Evolutionary conservation across 2,797 vertebrate species (phyloP).

Genomic region (Cyprinella venusta): DNA sequence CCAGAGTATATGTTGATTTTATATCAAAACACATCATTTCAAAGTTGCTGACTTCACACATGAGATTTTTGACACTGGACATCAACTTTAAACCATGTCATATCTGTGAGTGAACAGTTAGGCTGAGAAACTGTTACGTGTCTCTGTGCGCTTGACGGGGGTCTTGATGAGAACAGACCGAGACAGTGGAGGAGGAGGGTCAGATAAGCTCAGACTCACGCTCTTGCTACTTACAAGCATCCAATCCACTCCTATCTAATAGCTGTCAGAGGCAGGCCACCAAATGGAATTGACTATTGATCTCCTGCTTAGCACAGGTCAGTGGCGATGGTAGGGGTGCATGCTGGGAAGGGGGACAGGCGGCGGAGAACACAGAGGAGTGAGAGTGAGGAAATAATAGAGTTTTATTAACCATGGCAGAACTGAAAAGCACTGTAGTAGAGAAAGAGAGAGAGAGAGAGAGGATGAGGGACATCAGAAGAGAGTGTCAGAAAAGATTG

Average conservation of each 20-base stretch:
- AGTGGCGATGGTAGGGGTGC: constrained; percentile 67
- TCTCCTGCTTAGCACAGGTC: constrained; percentile 78
- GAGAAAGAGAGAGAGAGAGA: constrained; percentile 1
- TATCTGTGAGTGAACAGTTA: constrained; percentile 36
- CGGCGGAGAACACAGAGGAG: constrained; percentile 38
- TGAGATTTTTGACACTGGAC: neutral
- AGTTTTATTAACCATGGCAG: constrained; percentile 58
- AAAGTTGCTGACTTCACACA: neutral
- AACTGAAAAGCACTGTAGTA: constrained; percentile 2
- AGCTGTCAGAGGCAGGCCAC: constrained; percentile 77
- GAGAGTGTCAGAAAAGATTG: no score
- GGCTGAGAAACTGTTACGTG: constrained; percentile 39
- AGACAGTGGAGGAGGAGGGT: constrained; percentile 52
- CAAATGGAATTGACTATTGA: constrained; percentile 87
- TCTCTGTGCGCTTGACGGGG: constrained; percentile 52
- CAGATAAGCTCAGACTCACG: constrained; percentile 69
- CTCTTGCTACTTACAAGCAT: constrained; percentile 78
- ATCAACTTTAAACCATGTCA: neutral
- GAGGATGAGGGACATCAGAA: no score
- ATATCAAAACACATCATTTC: neutral
- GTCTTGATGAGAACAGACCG: constrained; percentile 48
- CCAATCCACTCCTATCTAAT: constrained; percentile 82
- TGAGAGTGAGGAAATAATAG: constrained; percentile 48
- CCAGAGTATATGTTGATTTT: neutral
- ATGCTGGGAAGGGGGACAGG: constrained; percentile 54